phyloP scores from a whole-genome alignment of 2,888 invertebrate species.

The Suillia variegata region DNA sequence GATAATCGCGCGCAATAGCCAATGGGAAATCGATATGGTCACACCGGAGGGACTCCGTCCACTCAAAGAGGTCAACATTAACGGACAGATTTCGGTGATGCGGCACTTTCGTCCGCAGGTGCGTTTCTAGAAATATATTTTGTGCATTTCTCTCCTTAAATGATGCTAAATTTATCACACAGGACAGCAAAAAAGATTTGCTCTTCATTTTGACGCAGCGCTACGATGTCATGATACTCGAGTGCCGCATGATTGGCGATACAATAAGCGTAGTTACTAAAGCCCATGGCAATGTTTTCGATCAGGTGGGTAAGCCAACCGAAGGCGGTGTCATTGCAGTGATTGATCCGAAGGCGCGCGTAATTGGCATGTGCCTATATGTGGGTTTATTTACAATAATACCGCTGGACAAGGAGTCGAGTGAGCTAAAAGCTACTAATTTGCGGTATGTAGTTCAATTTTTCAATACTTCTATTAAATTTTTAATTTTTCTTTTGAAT shows the following conservation, averaged over 20 bases:
- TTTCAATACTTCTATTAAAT: not conserved
- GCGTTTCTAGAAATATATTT: constrained; percentile 44
- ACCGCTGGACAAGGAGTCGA: constrained; percentile 91
- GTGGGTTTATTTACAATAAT: constrained; percentile 98
- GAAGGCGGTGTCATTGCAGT: constrained; percentile 96
- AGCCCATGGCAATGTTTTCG: constrained; percentile 95
- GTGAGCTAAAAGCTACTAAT: constrained; percentile 90
- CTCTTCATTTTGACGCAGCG: constrained; percentile 92
- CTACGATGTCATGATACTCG: constrained; percentile 96
- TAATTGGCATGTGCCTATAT: constrained; percentile 93
- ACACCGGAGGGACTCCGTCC: constrained; percentile 95
- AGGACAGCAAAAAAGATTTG: constrained; percentile 91
- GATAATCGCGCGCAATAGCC: constrained; percentile 91
- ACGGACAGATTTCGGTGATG: constrained; percentile 93
- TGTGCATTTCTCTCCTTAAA: not conserved
- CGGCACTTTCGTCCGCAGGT: constrained; percentile 91
- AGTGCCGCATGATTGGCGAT: constrained; percentile 80
- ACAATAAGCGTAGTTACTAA: constrained; percentile 90
- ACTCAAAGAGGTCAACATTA: constrained; percentile 92
- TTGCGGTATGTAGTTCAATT: constrained; percentile 64
- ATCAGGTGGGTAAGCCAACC: constrained; percentile 91
- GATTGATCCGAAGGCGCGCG: constrained; percentile 93
- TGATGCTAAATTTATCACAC: constrained; percentile 28
- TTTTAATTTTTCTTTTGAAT: not conserved
- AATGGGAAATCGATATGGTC: constrained; percentile 93